Conservation (phyloP, 1,140 invertebrate species). For the Cydia splendana region DNA sequence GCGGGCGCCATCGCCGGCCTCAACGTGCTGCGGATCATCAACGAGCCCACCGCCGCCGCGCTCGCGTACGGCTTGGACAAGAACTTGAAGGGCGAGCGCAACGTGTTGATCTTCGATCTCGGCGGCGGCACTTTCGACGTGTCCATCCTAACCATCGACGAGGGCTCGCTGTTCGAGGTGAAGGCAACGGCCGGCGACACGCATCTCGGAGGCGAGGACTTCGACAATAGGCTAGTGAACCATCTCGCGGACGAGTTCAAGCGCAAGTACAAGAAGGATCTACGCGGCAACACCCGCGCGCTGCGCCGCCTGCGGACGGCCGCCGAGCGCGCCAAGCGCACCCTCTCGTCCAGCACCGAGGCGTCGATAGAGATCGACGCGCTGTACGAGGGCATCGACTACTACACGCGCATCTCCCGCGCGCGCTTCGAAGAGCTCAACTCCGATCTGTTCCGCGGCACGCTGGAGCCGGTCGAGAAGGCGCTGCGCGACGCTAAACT, state of each 20-base stretch:
- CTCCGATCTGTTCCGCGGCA: conserved; percentile 65
- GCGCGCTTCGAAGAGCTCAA: conserved; percentile 88
- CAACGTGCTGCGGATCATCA: conserved; percentile 66
- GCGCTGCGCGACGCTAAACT: conserved; percentile 83
- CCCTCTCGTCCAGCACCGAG: conserved; percentile 64
- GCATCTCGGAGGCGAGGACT: conserved; percentile 85
- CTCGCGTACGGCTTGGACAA: conserved; percentile 86
- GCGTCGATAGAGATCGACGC: conserved; percentile 44
- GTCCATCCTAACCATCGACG: conserved; percentile 84
- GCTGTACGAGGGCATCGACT: conserved; percentile 60
- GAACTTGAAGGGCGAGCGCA: conserved; percentile 83
- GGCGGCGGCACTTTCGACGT: conserved; percentile 81
- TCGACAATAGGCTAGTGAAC: conserved; percentile 86
- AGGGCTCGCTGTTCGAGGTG: conserved; percentile 84
- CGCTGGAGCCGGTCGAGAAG: conserved; percentile 65
- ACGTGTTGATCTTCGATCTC: conserved; percentile 73
- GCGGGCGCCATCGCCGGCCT: conserved; percentile 83
- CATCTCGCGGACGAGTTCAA: conserved; percentile 75
- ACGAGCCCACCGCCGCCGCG: conserved; percentile 86
- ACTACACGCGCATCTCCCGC: conserved; percentile 71
- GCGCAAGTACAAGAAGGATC: conserved; percentile 64
- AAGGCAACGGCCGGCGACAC: conserved; percentile 79
- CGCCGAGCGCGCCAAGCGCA: conserved; percentile 75
- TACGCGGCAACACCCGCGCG: conserved; percentile 57
- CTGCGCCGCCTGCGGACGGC: conserved; percentile 80